Evolutionary conservation across 92 coral and sea anemone species (phyloP).

Genomic region (Umimayanthus chanpuru): DNA sequence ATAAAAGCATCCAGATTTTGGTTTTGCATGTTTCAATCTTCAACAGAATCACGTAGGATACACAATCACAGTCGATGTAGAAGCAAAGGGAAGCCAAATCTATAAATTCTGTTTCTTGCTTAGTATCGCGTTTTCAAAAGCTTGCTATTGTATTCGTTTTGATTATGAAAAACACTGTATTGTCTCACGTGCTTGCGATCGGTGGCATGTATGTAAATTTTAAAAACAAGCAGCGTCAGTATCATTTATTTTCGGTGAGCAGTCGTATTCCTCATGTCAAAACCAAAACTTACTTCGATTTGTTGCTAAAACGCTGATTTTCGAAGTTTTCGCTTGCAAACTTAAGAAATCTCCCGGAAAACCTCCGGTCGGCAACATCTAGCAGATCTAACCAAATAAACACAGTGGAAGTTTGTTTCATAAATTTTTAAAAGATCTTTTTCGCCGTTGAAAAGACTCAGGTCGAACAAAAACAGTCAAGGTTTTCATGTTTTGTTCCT

Average conservation of each 20-base stretch:
- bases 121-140: background rate
- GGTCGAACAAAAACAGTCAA: background rate
- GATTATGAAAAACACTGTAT: constrained; percentile 6
- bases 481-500: constrained; percentile 4
- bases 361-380: constrained; percentile 3
- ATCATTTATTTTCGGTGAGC: constrained; percentile 3
- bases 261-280: constrained; percentile 4
- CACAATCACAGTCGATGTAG: constrained; percentile 9
- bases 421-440: background rate
- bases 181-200: background rate
- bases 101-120: constrained; percentile 2
- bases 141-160: constrained; percentile 2
- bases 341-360: constrained; percentile 4
- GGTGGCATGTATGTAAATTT: constrained; percentile 7
- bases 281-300: background rate
- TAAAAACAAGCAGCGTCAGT: background rate
- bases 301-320: constrained; percentile 7
- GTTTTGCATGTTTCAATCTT: constrained; percentile 6
- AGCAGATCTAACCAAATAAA: constrained; percentile 6
- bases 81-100: constrained; percentile 3
- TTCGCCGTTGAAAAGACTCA: constrained; percentile 5
- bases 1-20: constrained; percentile 6
- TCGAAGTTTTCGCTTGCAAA: constrained; percentile 1
- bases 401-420: constrained; percentile 8
- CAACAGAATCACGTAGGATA: constrained; percentile 8